Conservation (phyloP, 64 coral and sea anemone species). For the Platygyra sinensis region DNA sequence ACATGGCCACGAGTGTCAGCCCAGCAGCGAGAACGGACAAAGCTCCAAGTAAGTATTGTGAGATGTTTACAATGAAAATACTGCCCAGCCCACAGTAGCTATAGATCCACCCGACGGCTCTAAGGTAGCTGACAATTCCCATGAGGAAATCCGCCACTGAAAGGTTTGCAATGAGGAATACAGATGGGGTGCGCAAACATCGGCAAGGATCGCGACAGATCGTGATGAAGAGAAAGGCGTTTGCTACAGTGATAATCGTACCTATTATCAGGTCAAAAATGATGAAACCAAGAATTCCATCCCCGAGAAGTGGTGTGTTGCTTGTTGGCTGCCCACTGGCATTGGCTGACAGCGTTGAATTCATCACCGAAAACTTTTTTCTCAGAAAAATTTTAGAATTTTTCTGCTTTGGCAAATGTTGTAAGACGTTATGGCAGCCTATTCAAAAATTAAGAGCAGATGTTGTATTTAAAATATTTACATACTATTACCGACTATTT, state of each 20-base stretch:
- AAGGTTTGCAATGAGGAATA: slow-evolving; percentile 27
- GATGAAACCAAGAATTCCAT: background rate
- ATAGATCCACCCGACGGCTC: background rate
- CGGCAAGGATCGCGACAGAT: slow-evolving; percentile 33
- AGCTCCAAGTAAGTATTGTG: slow-evolving; percentile 2
- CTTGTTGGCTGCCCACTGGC: no score
- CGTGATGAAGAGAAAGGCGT: slow-evolving; percentile 17
- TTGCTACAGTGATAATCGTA: background rate
- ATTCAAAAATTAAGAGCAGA: no score
- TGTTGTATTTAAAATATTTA: no score
- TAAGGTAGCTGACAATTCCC: slow-evolving; percentile 7
- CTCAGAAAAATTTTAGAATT: no score
- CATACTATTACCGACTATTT: no score
- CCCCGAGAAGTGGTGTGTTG: no score
- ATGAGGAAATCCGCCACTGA: slow-evolving; percentile 36
- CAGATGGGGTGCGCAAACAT: slow-evolving; percentile 7
- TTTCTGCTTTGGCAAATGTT: no score
- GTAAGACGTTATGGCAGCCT: no score
- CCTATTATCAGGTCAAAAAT: slow-evolving; percentile 18
- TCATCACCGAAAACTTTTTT: no score
- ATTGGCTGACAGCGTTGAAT: no score
- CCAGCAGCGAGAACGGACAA: slow-evolving; percentile 18
- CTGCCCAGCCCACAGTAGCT: background rate
- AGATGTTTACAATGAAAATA: background rate
- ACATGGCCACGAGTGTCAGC: slow-evolving; percentile 16